phyloP scores from a whole-genome alignment of 2,113 vertebrate genomes.

The Scatophagus argus region DNA sequence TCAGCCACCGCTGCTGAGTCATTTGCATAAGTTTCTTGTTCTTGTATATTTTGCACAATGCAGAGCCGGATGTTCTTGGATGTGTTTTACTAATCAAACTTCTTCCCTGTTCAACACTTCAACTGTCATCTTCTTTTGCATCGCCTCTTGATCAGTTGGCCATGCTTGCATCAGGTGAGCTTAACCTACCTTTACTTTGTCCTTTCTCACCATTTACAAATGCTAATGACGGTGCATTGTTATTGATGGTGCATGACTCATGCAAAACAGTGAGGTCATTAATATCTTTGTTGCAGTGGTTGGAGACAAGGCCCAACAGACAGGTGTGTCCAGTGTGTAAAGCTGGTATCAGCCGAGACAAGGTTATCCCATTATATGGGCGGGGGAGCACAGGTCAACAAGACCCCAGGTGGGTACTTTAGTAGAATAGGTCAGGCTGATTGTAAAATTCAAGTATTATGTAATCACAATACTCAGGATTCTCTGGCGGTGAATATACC shows the following conservation, averaged over 20 bases:
- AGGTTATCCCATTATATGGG: slow-evolving; percentile 98
- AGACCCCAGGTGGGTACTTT: slow-evolving; percentile 91
- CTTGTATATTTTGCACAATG: not conserved
- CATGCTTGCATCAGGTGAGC: slow-evolving; percentile 98
- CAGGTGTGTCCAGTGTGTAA: slow-evolving; percentile 99
- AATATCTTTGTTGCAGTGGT: slow-evolving; percentile 85
- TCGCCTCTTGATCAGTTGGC: slow-evolving; percentile 88
- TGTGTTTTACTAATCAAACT: slow-evolving; percentile 24
- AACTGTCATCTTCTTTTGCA: not conserved
- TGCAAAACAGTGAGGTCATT: not conserved
- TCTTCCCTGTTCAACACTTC: slow-evolving; percentile 42
- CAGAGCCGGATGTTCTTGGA: not conserved
- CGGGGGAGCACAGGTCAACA: slow-evolving; percentile 97
- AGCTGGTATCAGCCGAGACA: slow-evolving; percentile 97
- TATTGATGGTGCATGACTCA: not conserved
- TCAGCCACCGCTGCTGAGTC: too few species aligned
- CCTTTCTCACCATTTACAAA: not conserved
- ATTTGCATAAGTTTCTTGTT: not conserved
- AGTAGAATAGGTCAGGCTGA: not conserved
- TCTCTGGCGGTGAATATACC: not conserved
- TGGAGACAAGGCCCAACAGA: slow-evolving; percentile 96
- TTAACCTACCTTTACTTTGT: not conserved
- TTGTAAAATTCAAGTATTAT: not conserved
- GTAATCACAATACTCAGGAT: not conserved
- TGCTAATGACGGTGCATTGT: not conserved